Conservation (phyloP, 2,113 vertebrate species). For the Tympanuchus pallidicinctus region DNA sequence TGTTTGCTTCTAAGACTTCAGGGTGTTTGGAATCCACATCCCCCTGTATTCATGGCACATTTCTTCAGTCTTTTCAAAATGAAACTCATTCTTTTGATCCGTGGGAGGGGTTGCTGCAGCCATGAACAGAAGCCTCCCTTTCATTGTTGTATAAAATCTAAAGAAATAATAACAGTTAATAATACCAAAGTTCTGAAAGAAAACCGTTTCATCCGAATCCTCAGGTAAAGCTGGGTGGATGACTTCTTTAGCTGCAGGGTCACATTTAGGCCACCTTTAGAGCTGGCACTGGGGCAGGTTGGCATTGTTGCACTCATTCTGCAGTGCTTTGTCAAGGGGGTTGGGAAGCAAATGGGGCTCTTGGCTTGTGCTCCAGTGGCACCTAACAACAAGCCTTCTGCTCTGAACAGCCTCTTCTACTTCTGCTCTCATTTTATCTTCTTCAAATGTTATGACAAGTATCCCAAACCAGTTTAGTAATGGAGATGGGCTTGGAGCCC, state of each 20-base stretch:
- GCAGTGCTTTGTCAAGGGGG: neutral
- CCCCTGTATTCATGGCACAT: conserved; percentile 31
- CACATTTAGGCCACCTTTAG: neutral
- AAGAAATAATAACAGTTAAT: conserved; percentile 50
- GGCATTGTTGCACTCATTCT: neutral
- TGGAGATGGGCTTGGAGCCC: neutral
- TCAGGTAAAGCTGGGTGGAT: conserved; percentile 14
- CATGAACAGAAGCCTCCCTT: conserved; percentile 14
- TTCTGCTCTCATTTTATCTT: neutral
- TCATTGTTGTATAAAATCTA: conserved; percentile 53
- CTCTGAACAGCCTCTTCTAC: neutral
- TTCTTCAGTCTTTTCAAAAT: conserved; percentile 49
- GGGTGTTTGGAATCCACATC: neutral
- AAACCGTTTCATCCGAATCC: conserved; percentile 20
- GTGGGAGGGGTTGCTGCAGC: conserved; percentile 37
- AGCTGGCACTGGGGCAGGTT: neutral
- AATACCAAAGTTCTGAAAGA: conserved; percentile 6
- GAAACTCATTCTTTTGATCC: conserved; percentile 49
- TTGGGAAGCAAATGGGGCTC: neutral
- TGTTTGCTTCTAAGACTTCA: neutral
- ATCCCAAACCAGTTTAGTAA: neutral
- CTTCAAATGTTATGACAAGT: neutral
- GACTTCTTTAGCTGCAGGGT: conserved; percentile 11
- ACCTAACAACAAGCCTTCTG: neutral
- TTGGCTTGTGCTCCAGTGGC: neutral